A percentile compares a stretch with the other conserved stretches of the same genome.
Conservation (phyloP, 2,113 vertebrate genomes). For the Corythornis vintsioides region DNA sequence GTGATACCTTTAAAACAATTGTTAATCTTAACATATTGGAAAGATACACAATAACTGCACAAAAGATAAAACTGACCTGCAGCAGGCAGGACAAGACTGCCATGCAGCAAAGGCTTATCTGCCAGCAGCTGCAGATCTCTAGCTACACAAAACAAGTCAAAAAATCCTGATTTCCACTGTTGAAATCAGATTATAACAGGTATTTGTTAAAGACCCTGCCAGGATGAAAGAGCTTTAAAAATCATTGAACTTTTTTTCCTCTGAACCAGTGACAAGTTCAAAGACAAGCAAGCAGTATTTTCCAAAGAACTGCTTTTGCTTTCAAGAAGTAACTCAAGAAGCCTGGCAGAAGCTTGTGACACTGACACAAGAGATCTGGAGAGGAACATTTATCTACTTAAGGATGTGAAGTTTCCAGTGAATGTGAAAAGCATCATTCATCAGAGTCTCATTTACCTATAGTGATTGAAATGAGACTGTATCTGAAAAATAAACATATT, state of each 20-base stretch:
- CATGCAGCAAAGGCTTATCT: background rate
- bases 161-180: background rate
- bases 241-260: background rate
- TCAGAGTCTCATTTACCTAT: background rate
- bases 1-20: background rate
- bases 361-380: background rate
- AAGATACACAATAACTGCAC: background rate
- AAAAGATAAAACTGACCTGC: background rate
- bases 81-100: background rate
- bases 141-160: background rate
- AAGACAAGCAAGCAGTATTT: background rate
- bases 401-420: background rate
- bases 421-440: background rate
- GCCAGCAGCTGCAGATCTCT: background rate
- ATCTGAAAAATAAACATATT: background rate
- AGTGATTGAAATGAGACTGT: background rate
- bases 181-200: background rate
- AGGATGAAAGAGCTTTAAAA: background rate
- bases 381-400: background rate
- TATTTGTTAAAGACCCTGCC: background rate
- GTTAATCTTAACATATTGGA: background rate
- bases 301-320: background rate
- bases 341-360: background rate
- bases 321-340: background rate
- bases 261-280: background rate